These are phyloP conservation scores for Trachythela sp. DNA, from an alignment of 64 coral and sea anemone genomes.

Conservation along the genomic window DNA sequence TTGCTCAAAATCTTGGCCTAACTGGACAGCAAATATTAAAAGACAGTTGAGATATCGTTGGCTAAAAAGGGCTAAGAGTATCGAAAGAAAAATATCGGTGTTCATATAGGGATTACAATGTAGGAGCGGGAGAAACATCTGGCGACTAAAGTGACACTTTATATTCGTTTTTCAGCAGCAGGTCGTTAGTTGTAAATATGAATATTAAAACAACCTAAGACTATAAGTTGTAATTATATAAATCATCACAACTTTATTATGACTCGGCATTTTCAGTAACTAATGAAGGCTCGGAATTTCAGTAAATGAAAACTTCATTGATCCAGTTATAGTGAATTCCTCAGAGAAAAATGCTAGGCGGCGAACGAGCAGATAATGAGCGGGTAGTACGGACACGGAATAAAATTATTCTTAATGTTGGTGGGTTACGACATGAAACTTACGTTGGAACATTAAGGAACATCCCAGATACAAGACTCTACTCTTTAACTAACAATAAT, in stretches of 20 bases:
- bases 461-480: not conserved
- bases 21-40: not conserved
- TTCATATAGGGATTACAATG: not conserved
- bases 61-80: not conserved
- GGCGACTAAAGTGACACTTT: not conserved
- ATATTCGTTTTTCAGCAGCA: not conserved
- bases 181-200: not conserved
- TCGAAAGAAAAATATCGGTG: not conserved
- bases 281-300: not conserved
- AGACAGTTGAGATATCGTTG: not conserved
- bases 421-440: not conserved
- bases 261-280: not conserved
- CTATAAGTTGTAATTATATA: conserved; percentile 1
- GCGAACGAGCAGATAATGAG: not conserved
- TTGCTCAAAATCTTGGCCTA: not conserved
- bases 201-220: not conserved
- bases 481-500: not conserved
- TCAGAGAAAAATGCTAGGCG: not conserved
- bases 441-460: not conserved
- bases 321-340: not conserved
- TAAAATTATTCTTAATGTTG: not conserved
- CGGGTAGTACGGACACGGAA: not conserved
- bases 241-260: not conserved
- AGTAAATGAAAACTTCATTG: not conserved
- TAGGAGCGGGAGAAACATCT: not conserved